Evolutionary conservation across 2,797 vertebrate genomes (phyloP), one percentile per base, ranked within the genome.

Genomic region (Chloroceryle amazona): DNA sequence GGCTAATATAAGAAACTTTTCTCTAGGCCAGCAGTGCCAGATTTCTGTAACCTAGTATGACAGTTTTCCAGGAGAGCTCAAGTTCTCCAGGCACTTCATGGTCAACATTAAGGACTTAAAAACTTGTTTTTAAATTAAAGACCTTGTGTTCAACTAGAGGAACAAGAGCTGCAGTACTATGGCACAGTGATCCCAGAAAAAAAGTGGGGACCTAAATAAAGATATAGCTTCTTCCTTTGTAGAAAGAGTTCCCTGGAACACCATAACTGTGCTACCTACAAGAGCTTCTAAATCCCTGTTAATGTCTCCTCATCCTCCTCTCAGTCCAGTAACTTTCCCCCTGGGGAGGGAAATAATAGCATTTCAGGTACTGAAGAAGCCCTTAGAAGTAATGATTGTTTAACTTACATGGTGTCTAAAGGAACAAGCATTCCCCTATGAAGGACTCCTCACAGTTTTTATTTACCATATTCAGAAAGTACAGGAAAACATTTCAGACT

Each of bases 381-480:
- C 68, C 47, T 62, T 41, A 26, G 18, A 44, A 70, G n/a, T 19
- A 23, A 33, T 3, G 7, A 26, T 4, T 44, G 25, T 22, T 83
- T 44, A 42, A 58, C 4, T 70, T 33, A 2, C 11, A 3, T 0
- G 0, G 8, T 39, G 12, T 20, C 31, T 37, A 20, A 67, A 79
- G 18, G 42, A 62, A 57, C 6, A 47, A 17, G 7, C 22, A 22
- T 22, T 54, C 16, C 28, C 11, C 10, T 14, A 1, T 3, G 23
- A 61, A 72, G 26, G 63, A 3, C 23, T 68, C 29, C 51, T 37
- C 3, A 0, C 0, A 1, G 5, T 1, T 71, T 73, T 39, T 33
- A 41, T 54, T 70, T 61, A 49, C n/a, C 0, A 0, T 17, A 42
- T 37, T 78, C 39, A 55, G n/a, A 54, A 81, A 0, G 1, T 29